Base-by-base conservation (phyloP, 2,797 vertebrate species). In the Delichon dasypus region DNA sequence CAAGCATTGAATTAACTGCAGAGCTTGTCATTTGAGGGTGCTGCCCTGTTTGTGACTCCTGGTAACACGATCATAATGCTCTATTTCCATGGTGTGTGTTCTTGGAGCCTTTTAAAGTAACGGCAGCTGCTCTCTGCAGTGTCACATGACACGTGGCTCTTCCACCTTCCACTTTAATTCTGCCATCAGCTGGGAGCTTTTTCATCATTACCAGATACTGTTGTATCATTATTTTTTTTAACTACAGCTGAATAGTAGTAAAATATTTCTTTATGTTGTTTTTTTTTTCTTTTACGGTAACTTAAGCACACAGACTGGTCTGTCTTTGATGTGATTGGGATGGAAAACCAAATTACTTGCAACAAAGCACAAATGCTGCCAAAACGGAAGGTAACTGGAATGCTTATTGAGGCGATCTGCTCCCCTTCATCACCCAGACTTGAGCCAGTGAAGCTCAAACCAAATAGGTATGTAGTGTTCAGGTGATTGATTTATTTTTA, bases 401-500 rank as follows among this genome's bases (percentile, higher is more conserved):
- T 98, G 54, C 96, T 99, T 45, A 98, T 98, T 70, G 98, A 99
- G 92, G 98, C 99, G 76, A 98, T 98, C 87, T 95, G 88, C 5
- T 97, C 96, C 25, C 97, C 98, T 64, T 97, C 97, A 0, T 70
- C 98, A 8, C 87, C 98, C 76, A 97, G 98, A 85, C 98, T 97
- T 21, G 97, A 97, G 32, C 94, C 95, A 2, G 97, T 97, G 93
- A 98, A 98, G 36, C 98, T 99, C 93, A 99, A 98, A 94, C 98
- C 98, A 70, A 98, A 98, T 97, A 99, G 98, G 99, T 99, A 78
- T 32, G 95, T 85, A 91, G 11, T 23, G 13, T 81, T 87, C 23
- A 44, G 16, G 11, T 53, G 27, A 27, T 5, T 54, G 7, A 12
- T 48, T 53, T 19, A 17, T 57, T 64, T 32, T 38, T 75, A 9